Percentiles rank a stretch among this genome's conserved stretches.
Evolutionary conservation across 2,113 vertebrate species (phyloP).

Genomic region (Lophotis ruficrista): DNA sequence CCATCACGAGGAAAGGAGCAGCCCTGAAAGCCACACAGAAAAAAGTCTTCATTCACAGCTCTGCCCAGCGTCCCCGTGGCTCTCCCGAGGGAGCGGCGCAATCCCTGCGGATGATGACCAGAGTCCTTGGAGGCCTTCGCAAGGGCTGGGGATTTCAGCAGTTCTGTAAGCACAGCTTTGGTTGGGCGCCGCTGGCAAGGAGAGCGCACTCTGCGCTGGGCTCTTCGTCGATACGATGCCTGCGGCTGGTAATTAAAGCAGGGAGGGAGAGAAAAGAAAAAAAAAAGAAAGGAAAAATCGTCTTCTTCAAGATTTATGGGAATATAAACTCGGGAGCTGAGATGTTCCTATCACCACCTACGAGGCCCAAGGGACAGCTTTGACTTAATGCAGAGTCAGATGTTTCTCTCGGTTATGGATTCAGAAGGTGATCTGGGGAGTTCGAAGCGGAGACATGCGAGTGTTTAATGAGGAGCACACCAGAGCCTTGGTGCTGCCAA

Average conservation of each 20-base stretch:
- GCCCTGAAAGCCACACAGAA: not conserved
- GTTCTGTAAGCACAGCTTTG: not conserved
- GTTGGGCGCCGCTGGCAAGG: not conserved
- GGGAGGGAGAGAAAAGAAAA: not conserved
- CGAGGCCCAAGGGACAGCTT: conserved; percentile 34
- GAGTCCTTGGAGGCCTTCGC: not conserved
- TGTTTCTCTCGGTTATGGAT: not conserved
- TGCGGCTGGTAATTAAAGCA: conserved; percentile 9
- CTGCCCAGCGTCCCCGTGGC: not conserved
- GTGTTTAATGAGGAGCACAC: not conserved
- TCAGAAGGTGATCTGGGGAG: conserved; percentile 14
- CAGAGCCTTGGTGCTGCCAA: not conserved
- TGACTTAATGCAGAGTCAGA: not conserved
- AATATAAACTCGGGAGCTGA: not conserved
- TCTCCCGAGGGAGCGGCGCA: not conserved
- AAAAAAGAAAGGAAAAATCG: not conserved
- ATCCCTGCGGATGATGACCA: not conserved
- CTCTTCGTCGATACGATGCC: not conserved
- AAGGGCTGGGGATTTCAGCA: not conserved
- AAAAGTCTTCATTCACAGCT: not conserved
- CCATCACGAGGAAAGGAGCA: not conserved
- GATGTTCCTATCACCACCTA: conserved; percentile 25
- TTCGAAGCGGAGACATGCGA: fast-evolving
- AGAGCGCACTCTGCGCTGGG: not conserved
- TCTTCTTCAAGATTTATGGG: conserved; percentile 38